Evolutionary conservation across 2,113 vertebrate genomes (phyloP), one percentile per base, ranked within the genome.

Genomic region (human (Homo sapiens)): DNA sequence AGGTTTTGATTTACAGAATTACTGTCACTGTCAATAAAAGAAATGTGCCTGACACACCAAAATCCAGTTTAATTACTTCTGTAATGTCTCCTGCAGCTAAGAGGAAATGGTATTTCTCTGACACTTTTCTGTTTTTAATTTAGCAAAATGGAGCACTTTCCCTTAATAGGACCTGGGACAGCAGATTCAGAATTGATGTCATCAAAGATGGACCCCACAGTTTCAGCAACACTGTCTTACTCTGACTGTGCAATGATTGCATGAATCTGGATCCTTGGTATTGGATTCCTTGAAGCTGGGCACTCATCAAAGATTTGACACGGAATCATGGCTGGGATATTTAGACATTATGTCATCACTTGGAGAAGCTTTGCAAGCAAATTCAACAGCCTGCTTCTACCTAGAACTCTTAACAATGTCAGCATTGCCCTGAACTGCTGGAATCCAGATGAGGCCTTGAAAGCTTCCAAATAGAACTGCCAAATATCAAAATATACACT

Each of bases 51-150:
- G 92, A 98, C 97, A 96, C 76, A 97, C 89, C 90, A 90, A 97
- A 97, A 98, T 98, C 96, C 93, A 98, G 97, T 98, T 98, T 98
- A 98, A 99, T 98, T 97, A 98, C 97, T 98, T 94, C 90, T 97
- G 92, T 92, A 82, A 97, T 98, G 97, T 96, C 97, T 98, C 97
- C 86, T 98, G 97, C 6, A 78, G 90, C 81, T 73, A 43, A 95
- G 25, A 96, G 92, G 95, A 98, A 89, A 91, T 82, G 75, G 66
- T 88, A 93, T 94, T 97, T 98, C 98, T 97, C 95, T 96, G 97
- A 96, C 92, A 95, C 30, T 95, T 85, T 94, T 97, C 95, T 92
- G 90, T 95, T 98, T 98, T 97, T 97, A 98, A 98, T 98, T 98
- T 98, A 94, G 75, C 80, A 64, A 97, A 98, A 98, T 35, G 85